Base-by-base conservation (phyloP, 1,140 invertebrate genomes). In the Dryas iulia region DNA sequence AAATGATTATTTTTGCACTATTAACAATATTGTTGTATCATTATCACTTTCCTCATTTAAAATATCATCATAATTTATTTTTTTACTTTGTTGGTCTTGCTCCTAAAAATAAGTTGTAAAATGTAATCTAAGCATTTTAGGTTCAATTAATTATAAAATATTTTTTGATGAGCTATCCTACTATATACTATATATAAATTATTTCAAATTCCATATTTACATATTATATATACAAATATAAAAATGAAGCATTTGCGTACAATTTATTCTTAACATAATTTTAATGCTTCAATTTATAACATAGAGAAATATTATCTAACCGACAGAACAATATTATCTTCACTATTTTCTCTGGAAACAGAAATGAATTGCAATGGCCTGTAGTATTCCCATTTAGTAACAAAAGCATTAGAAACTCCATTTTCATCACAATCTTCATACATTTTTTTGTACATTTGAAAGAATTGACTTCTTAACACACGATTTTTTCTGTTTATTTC, bases 401-500 rank as follows among this genome's bases (percentile, higher is more conserved):
- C 59, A 52, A 52, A 62, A 11, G 59, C 59, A 53, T 24, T 62
- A 21, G 59, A 35, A 5, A 47, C 18, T 10, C 39, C 59, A 53
- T 62, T 26, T 6, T 62, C 39, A 39, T 14, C 31, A 24, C 10
- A 31, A 52, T 62, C 59, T 14, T 62, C 25, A 62, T 62, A 62
- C 59, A 66, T 59, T 59, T 66, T 66, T 18, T 59, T 66, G 10
- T 66, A 59, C 56, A 58, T 56, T 14, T 59, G 39, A 47, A 47
- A 58, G 11, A 57, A 66, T 54, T 66, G 63, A 47, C 54, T 59
- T 47, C 63, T 31, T 66, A 66, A 30, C n/a, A 52, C 58, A 6
- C 54, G 33, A 14, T 59, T 66, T 18, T 66, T 66, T 47, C 53
- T 66, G 52, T 25, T 35, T 58, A 66, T 66, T 66, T 66, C 63